Conservation (phyloP, 2,113 vertebrate genomes). For the Pteropus alecto region DNA sequence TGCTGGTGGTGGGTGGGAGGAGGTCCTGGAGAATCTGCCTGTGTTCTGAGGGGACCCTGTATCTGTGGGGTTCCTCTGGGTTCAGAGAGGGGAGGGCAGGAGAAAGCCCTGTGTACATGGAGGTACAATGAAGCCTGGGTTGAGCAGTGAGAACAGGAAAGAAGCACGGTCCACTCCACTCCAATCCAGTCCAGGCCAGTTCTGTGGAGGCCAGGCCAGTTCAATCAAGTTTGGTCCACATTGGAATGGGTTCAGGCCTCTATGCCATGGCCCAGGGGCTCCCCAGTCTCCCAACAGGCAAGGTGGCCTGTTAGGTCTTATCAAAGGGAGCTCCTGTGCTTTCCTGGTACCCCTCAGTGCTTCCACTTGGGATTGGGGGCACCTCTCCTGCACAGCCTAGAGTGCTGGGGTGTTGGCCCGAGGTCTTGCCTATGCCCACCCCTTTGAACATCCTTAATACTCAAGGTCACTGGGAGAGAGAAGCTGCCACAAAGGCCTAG, state of each 20-base stretch:
- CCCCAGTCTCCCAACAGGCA: not conserved
- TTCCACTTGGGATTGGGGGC: rapidly evolving
- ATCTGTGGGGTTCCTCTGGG: not conserved
- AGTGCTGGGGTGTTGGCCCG: not conserved
- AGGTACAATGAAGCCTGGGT: not conserved
- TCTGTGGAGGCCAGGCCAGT: too few species aligned
- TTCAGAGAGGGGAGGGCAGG: not conserved
- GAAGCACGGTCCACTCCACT: not conserved
- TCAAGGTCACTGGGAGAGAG: not conserved
- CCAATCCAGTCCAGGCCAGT: too few species aligned
- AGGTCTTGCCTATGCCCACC: not conserved
- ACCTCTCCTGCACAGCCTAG: not conserved
- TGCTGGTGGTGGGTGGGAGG: not conserved
- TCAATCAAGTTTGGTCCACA: not conserved
- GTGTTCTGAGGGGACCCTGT: not conserved
- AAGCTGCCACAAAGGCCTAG: not conserved
- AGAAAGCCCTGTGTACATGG: not conserved
- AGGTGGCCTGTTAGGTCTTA: not conserved
- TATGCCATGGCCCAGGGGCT: not conserved
- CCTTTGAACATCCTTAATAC: not conserved
- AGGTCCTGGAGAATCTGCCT: not conserved
- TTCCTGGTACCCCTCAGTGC: not conserved
- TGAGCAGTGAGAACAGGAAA: not conserved
- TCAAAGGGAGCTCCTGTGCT: not conserved
- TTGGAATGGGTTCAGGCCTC: not conserved